Base-by-base conservation (phyloP, 2,113 vertebrate species). In the Myiopsitta monachus region DNA sequence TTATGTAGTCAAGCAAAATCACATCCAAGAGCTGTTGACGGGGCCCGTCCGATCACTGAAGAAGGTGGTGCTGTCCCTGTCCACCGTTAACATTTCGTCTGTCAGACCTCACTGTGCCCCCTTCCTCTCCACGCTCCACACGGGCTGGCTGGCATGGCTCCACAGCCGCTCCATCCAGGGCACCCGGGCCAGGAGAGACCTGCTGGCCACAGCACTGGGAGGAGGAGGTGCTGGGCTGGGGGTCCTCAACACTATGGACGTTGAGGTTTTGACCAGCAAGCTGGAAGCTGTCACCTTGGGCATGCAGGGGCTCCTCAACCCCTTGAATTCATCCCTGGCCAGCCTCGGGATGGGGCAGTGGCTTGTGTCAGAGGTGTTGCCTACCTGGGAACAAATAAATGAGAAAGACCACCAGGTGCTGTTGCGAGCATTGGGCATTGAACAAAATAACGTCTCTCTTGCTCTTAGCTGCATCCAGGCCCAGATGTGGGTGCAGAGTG, bases 381-480 rank as follows among this genome's bases (percentile, higher is more conserved):
- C 96, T 59, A 92, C 77, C 9, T 97, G 96, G 96, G 96, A 96
- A 57, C 55, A 96, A 79, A 89, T 89, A 76, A 95, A 4, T 3
- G 94, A 97, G 91, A 97, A 92, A 62, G 96, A 97, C 78, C 95
- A 97, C 49, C 91, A 95, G 69, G 1, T 92, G 84, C 63, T 97
- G 62, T 28, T 97, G 89, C 74, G 3, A 87, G 94, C 89, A 1
- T 81, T 97, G 81, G 95, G 95, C 26, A 28, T 82, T 0, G 95
- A 97, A 18, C 96, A 97, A 85, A 96, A 41, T 92, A 97, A 97
- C 1, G 1, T 96, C 74, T 97, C 96, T 14, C 95, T 97, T 41
- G 96, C 96, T 95, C 96, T 97, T 5, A 97, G 96, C 38, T 97
- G 96, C 94, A 97, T 97, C 93, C 96, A 97, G 87, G 96, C 96